These are phyloP conservation scores for Brachionus angularis DNA, from an alignment of 1,140 invertebrate species.

Conservation along the genomic window DNA sequence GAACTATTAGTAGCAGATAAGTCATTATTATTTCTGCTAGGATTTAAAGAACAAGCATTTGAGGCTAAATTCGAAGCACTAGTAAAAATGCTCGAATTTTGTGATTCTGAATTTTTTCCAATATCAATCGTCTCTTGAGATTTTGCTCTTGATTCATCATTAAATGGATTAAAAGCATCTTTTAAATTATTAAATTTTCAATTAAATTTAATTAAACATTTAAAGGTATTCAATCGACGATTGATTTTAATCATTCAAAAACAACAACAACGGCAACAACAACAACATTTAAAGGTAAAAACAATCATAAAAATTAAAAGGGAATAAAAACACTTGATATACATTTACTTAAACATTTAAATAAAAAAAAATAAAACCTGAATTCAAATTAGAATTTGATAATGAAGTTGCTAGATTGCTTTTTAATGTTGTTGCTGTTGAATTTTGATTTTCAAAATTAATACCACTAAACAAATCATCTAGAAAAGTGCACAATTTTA, in stretches of 20 bases:
- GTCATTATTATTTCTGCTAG: not conserved
- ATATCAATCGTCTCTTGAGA: slow-evolving; percentile 14
- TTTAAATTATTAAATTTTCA: too few relatives aligned
- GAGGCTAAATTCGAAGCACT: not conserved
- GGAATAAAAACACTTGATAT: too few relatives aligned
- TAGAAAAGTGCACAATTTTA: not conserved
- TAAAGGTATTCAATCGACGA: too few relatives aligned
- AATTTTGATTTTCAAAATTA: slow-evolving; percentile 12
- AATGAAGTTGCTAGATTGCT: slow-evolving; percentile 1
- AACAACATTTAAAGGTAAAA: too few relatives aligned
- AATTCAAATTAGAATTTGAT: not conserved
- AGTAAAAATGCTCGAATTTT: too few relatives aligned
- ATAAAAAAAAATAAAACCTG: slow-evolving; percentile 13
- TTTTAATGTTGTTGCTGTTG: not conserved
- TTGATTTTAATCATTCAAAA: too few relatives aligned
- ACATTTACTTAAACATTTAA: too few relatives aligned
- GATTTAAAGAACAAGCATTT: not conserved
- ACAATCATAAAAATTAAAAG: too few relatives aligned
- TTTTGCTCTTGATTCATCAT: slow-evolving; percentile 3
- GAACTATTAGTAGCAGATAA: not conserved
- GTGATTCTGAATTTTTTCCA: too few relatives aligned
- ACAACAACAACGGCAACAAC: too few relatives aligned
- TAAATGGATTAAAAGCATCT: slow-evolving; percentile 23
- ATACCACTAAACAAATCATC: slow-evolving; percentile 18
- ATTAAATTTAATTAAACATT: too few relatives aligned